phyloP scores from a whole-genome alignment of 2,888 invertebrate genomes.

The Melitaea athalia region DNA sequence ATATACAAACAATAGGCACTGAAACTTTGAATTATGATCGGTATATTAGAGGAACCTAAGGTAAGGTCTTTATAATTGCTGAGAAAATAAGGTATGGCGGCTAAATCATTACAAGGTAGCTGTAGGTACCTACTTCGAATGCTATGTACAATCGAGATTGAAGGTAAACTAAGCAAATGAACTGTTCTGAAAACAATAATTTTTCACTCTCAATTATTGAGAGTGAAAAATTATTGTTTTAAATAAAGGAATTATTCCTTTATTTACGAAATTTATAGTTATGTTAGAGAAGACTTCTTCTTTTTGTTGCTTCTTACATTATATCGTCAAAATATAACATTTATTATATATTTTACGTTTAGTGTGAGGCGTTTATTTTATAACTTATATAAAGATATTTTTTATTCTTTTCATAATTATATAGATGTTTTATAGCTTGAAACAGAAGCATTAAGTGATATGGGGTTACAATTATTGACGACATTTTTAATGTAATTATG shows the following conservation, averaged over 20 bases:
- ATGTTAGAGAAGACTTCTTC: not conserved
- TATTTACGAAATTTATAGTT: constrained; percentile 11
- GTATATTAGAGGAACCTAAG: constrained; percentile 47
- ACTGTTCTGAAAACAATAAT: constrained; percentile 9
- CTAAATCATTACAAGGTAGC: constrained; percentile 64
- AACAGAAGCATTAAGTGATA: constrained; percentile 8
- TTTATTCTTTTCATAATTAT: not conserved
- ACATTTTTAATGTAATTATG: constrained; percentile 15
- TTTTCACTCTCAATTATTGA: constrained; percentile 15
- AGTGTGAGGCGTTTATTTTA: not conserved
- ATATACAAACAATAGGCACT: constrained; percentile 74
- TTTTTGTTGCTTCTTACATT: constrained; percentile 5
- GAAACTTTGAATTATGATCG: constrained; percentile 60
- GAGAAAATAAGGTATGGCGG: constrained; percentile 54
- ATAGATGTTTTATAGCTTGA: too few species aligned
- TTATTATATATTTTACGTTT: not conserved
- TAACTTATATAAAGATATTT: not conserved
- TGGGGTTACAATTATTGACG: constrained; percentile 14
- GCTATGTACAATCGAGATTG: constrained; percentile 58
- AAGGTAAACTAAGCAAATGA: constrained; percentile 18
- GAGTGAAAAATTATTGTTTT: too few species aligned
- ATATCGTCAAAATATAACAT: constrained; percentile 12
- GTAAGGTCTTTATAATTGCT: constrained; percentile 34
- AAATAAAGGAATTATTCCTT: too few species aligned
- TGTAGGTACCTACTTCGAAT: too few species aligned